Evolutionary conservation across 2,797 vertebrate genomes (phyloP).

Genomic region (Lagodon rhomboides): DNA sequence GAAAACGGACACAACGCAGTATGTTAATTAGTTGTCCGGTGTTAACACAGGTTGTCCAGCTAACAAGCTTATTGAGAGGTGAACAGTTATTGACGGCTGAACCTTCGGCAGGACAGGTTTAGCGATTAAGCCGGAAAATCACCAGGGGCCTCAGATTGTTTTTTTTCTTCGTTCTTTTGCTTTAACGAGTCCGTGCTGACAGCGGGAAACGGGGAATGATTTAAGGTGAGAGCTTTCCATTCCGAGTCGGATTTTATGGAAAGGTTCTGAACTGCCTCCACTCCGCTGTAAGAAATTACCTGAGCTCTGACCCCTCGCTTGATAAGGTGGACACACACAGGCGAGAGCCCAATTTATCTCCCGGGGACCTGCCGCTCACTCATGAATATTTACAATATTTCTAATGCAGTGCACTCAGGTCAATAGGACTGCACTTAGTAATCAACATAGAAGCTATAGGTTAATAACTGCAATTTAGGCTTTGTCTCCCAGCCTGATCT

Average conservation of each 20-base stretch:
- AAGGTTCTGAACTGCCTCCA: slow-evolving; percentile 50
- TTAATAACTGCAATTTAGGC: slow-evolving; percentile 63
- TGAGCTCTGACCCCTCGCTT: slow-evolving; percentile 60
- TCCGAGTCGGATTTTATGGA: slow-evolving; percentile 44
- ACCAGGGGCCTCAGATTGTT: not conserved
- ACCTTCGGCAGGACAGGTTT: slow-evolving; percentile 29
- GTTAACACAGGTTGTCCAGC: not conserved
- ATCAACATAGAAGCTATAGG: slow-evolving; percentile 61
- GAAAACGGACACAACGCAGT: not conserved
- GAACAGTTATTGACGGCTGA: slow-evolving; percentile 42
- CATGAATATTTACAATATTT: slow-evolving; percentile 74
- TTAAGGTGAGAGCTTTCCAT: slow-evolving; percentile 44
- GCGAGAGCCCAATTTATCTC: slow-evolving; percentile 57
- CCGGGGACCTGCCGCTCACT: slow-evolving; percentile 33
- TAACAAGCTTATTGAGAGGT: slow-evolving; percentile 24
- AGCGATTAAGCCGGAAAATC: slow-evolving; percentile 24
- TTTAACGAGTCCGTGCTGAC: slow-evolving; percentile 48
- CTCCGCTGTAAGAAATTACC: slow-evolving; percentile 50
- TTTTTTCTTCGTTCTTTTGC: slow-evolving; percentile 33
- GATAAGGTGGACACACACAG: slow-evolving; percentile 61
- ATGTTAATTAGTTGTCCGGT: not conserved
- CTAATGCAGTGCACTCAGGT: slow-evolving; percentile 47
- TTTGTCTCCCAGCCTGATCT: slow-evolving; percentile 48
- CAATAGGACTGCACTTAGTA: slow-evolving; percentile 56
- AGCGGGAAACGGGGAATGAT: slow-evolving; percentile 49